Evolutionary conservation across 2,888 invertebrate species (phyloP), one percentile per base, ranked within the genome.

Genomic region (Hirtodrosophila alboralis): DNA sequence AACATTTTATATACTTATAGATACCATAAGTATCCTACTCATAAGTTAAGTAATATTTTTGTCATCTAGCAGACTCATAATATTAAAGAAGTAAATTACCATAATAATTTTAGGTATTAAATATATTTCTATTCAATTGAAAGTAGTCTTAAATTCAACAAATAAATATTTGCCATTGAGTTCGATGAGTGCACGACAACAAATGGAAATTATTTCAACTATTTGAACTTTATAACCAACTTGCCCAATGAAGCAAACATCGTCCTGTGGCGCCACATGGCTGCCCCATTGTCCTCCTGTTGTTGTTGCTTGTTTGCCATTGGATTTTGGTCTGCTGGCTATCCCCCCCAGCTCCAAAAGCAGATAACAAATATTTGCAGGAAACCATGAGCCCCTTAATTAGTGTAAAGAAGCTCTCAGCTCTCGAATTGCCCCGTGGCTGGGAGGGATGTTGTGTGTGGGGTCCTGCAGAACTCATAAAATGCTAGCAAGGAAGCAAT

Each of bases 351-450:
- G 66, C 66, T 57, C 69, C 59, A 56, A 65, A 76, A 69, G 74
- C 65, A 84, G 83, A 85, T 77, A 85, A 68, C 83, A 81, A 83
- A 84, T 86, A 85, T 81, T 73, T 75, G 67, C 81, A 78, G 86
- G 87, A 87, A 85, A 73, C 84, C 83, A 75, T 77, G 83, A 78
- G 87, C 76, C 86, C 86, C 84, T 77, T 87, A 87, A 87, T 87
- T 87, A 87, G 86, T 83, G 80, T 75, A 77, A 83, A 83, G 83
- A 78, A 81, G 79, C 67, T 74, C 69, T 60, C 49, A 44, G 23
- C 57, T 43, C 53, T 48, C 28, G 31, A 48, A 41, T 10, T 33
- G 45, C 37, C 38, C 48, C 16, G 26, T 16, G 44, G 43, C 18
- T 16, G 14, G 33, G 10, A n/a, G 5, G n/a, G 0, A 8, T 26